Evolutionary conservation across 2,888 invertebrate species (phyloP).

Genomic region (Pomacea canaliculata): DNA sequence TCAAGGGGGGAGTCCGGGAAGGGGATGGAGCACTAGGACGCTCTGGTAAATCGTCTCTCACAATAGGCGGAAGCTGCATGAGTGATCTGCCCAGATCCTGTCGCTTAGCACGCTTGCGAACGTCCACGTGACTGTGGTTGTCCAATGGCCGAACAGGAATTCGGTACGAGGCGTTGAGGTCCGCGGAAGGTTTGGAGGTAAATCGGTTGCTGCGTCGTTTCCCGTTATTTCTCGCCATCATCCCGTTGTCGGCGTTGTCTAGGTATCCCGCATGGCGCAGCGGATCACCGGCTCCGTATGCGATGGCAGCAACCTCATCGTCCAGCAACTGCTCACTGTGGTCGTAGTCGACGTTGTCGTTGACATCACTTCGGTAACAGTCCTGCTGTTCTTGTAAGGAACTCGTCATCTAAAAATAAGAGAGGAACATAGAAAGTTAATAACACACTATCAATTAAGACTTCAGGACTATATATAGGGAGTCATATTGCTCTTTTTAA

Average conservation of each 20-base stretch:
- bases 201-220: background rate
- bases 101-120: background rate
- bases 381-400: slow-evolving; percentile 13
- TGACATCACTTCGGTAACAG: slow-evolving; percentile 40
- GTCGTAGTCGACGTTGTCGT: slow-evolving; percentile 35
- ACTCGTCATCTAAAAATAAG: too few relatives aligned
- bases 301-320: slow-evolving; percentile 41
- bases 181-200: background rate
- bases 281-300: slow-evolving; percentile 5
- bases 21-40: slow-evolving; percentile 54
- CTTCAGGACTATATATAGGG: too few relatives aligned
- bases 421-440: too few relatives aligned
- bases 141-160: slow-evolving; percentile 5
- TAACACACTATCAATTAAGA: too few relatives aligned
- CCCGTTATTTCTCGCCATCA: background rate
- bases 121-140: slow-evolving; percentile 14
- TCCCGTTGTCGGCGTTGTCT: background rate
- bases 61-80: slow-evolving; percentile 49
- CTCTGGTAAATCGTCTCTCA: slow-evolving; percentile 42
- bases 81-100: slow-evolving; percentile 8
- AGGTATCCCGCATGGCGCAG: background rate
- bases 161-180: slow-evolving; percentile 2
- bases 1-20: slow-evolving; percentile 44
- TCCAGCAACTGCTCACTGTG: slow-evolving; percentile 33
- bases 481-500: too few relatives aligned